Conservation (phyloP, 2,797 vertebrate genomes). For the Oryzias dopingdopingensis region DNA sequence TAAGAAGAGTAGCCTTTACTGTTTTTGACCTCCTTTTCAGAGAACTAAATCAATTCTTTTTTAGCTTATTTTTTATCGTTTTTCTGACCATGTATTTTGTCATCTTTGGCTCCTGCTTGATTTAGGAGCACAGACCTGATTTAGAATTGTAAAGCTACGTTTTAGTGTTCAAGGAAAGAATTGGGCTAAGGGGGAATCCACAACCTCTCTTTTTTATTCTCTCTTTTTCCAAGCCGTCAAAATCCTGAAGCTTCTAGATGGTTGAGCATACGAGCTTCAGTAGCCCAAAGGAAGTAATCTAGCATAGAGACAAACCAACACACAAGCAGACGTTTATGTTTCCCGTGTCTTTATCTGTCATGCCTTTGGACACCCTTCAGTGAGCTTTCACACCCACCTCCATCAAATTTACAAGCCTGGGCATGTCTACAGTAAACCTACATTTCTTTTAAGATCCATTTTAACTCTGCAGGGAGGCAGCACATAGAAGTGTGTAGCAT, state of each 20-base stretch:
- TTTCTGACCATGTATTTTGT: constrained; percentile 47
- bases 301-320: constrained; percentile 21
- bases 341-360: constrained; percentile 17
- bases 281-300: constrained; percentile 9
- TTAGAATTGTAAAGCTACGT: constrained; percentile 79
- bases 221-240: constrained; percentile 28
- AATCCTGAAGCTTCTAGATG: no score
- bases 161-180: constrained; percentile 73
- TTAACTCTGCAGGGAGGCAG: constrained; percentile 29
- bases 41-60: constrained; percentile 5
- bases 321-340: constrained; percentile 4
- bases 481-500: constrained; percentile 24
- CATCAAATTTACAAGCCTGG: constrained; percentile 16
- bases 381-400: constrained; percentile 11
- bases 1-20: constrained; percentile 10
- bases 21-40: constrained; percentile 5
- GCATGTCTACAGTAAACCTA: constrained; percentile 8
- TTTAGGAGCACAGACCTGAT: constrained; percentile 73
- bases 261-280: constrained; percentile 51
- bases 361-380: constrained; percentile 16
- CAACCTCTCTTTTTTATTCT: constrained; percentile 3
- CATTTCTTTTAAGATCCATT: constrained; percentile 1
- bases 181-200: constrained; percentile 60
- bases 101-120: constrained; percentile 46
- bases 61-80: constrained; percentile 9